Evolutionary conservation across 2,113 vertebrate species (phyloP).

Genomic region (Tapirus terrestris): DNA sequence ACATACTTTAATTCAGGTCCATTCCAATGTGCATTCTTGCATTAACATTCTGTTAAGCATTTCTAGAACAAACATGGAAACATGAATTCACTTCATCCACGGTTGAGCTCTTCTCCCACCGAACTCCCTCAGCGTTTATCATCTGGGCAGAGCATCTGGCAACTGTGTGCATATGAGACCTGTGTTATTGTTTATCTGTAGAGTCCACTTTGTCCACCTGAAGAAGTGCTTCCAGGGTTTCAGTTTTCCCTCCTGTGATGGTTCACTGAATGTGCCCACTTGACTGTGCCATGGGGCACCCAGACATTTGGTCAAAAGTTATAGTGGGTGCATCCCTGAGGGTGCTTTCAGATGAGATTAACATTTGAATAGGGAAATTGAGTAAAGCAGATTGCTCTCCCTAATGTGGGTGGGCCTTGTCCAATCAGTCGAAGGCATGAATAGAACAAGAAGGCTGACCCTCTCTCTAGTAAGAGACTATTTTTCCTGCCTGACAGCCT

Average conservation of each 20-base stretch:
- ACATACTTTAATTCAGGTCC: too few relatives aligned
- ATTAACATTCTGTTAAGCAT: too few relatives aligned
- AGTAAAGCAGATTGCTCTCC: neutral
- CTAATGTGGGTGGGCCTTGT: rapidly evolving
- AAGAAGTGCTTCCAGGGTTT: neutral
- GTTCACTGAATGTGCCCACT: neutral
- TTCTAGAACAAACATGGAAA: neutral
- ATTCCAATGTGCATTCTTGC: neutral
- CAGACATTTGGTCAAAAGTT: rapidly evolving
- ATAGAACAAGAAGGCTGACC: neutral
- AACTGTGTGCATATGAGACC: rapidly evolving
- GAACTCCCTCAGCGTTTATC: neutral
- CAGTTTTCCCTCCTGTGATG: too few relatives aligned
- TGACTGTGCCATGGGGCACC: too few relatives aligned
- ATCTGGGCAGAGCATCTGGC: too few relatives aligned
- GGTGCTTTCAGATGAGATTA: neutral
- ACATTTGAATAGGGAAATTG: neutral
- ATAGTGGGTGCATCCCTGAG: neutral
- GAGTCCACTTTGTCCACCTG: neutral
- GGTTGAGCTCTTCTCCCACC: neutral
- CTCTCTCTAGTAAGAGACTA: neutral
- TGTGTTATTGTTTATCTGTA: too few relatives aligned
- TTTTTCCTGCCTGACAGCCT: neutral
- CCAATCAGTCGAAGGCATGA: neutral
- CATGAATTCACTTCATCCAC: rapidly evolving